Evolutionary conservation across 1,140 invertebrate genomes (phyloP), one percentile per base, ranked within the genome.

Genomic region (Drosophila truncata): DNA sequence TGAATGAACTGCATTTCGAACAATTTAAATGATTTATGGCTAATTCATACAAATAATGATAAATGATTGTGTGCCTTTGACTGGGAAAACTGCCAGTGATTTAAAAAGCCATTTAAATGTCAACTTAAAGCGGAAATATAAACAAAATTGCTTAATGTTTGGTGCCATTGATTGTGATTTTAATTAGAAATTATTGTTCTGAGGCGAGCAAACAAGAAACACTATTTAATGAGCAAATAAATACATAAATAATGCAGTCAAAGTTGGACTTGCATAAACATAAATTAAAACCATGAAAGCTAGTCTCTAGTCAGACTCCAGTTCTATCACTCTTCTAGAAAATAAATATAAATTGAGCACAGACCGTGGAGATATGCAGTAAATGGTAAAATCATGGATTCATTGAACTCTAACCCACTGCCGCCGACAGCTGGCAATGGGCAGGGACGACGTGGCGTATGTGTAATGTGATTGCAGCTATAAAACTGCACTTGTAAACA

Each of bases 371-470:
- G 46, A 50, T 52, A 37, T 25, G 39, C 44, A 33, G 14, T 18
- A n/a, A n/a, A n/a, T 41, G 35, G 4, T 27, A 39, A n/a, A 42
- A 29, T 47, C 27, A 23, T 44, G 31, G 62, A 70, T 55, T 70
- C 83, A 70, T 83, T 87, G 84, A 87, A 88, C 83, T 87, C 61
- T 74, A 88, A 87, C 76, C 61, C 39, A 71, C 57, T 71, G 80
- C 27, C 50, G 54, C 14, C 50, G 49, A 78, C 59, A 65, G 35
- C 44, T 59, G 62, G 49, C 59, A 39, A 49, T 44, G 37, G 41
- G 54, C 37, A 27, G 46, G 72, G 62, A 76, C 20, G 39, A 66
- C 72, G 52, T 9, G 73, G 80, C 80, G 81, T 88, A 63, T 52
- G 77, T 84, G 62, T 70, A 87, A 60, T 69, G 41, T 52, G 61